Base-by-base conservation (phyloP, 2,797 vertebrate genomes). In the Sarcophilus harrisii region DNA sequence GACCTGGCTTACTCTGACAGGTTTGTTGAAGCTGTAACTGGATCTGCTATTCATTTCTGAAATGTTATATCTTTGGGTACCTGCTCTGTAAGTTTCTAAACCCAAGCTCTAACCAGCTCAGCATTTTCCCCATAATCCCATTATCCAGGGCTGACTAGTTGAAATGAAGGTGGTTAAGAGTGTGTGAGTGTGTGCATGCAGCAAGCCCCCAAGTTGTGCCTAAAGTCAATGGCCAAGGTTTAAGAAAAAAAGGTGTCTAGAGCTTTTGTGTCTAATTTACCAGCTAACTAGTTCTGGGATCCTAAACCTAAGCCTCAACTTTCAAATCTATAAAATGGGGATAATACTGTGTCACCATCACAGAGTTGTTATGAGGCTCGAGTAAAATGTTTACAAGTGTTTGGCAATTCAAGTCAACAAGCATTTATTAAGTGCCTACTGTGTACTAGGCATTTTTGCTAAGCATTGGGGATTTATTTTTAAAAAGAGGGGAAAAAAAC, bases 21-120 rank as follows among this genome's bases (percentile, higher is more conserved):
- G 27, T 94, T 97, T 97, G 94, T 92, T 91, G 95, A 95, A 97
- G 96, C 38, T 94, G 95, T 95, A 92, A 73, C 27, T 95, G 95
- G 93, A 96, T 29, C 93, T 10, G 0, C 59, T 57, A 52, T 90
- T 95, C 81, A 11, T 94, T 97, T 97, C 94, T 95, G 95, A 96
- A 98, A 91, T 89, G 90, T 57, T 58, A 95, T 93, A 92, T 87
- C 95, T 62, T 97, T 96, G 92, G 93, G 73, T 29, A 49, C 54
- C 73, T 49, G 54, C 73, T 49, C 38, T 38, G 3, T 2, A n/a
- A 60, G 60, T 93, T 87, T 18, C 29, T 58, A 91, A 30, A 93
- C 8, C 81, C 58, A 27, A 57, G 87, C 21, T 87, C 92, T 27
- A 32, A 58, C 55, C 94, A n/a, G 89, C 32, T 38, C 66, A 59